A percentile compares a stretch with the other conserved stretches of the same genome.
Conservation (phyloP, 2,888 invertebrate species). For the Lingula anatina region DNA sequence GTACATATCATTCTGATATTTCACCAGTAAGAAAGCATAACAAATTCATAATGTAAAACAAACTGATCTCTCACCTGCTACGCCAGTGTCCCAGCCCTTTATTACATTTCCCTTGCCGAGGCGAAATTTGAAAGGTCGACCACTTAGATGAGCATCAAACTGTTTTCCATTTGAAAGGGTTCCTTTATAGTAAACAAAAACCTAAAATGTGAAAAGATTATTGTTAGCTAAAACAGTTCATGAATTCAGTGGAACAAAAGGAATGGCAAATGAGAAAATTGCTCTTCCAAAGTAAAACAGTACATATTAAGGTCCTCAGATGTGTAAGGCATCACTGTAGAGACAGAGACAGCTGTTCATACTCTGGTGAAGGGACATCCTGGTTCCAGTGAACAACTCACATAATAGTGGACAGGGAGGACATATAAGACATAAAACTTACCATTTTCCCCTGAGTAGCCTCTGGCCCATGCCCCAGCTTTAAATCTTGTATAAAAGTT, state of each 20-base stretch:
- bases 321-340: no score
- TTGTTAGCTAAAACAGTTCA: no score
- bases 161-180: conserved; percentile 79
- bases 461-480: conserved; percentile 70
- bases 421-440: no score
- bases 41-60: not conserved
- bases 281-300: no score
- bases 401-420: no score
- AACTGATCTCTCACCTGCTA: conserved; percentile 56
- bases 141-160: conserved; percentile 72
- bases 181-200: conserved; percentile 78
- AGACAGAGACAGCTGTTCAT: no score
- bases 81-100: conserved; percentile 83
- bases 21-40: not conserved
- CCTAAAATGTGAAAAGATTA: conserved; percentile 35
- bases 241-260: no score
- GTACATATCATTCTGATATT: no score
- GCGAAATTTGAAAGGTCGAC: conserved; percentile 79
- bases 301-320: no score
- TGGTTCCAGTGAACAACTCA: no score
- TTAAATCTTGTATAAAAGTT: conserved; percentile 72
- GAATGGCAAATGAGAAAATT: no score
- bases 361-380: no score
- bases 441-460: conserved; percentile 73
- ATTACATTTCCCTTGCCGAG: conserved; percentile 83